These are phyloP conservation scores for Drepana falcataria DNA, from an alignment of 2,888 invertebrate species.

Conservation along the genomic window DNA sequence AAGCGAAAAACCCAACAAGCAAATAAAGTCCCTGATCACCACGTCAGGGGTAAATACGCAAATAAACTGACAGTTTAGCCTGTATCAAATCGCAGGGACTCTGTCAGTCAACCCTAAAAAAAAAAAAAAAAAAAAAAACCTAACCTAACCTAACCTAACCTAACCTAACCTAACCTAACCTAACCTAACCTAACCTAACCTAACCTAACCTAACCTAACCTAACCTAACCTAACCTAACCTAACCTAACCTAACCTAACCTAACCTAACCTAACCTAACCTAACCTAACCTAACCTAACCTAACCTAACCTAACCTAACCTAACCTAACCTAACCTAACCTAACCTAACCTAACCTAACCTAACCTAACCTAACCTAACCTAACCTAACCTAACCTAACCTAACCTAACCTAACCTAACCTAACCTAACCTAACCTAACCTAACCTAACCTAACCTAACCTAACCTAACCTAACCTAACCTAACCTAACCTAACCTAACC, in stretches of 20 bases:
- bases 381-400: slow-evolving; percentile 19
- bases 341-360: slow-evolving; percentile 17
- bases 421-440: slow-evolving; percentile 24
- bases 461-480: slow-evolving; percentile 22
- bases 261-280: slow-evolving; percentile 15
- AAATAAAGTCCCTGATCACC: too few species aligned
- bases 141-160: slow-evolving; percentile 20
- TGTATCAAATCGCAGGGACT: too few species aligned
- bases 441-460: slow-evolving; percentile 24
- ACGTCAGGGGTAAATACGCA: too few species aligned
- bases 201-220: slow-evolving; percentile 20
- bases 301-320: slow-evolving; percentile 20
- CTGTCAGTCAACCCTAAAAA: too few species aligned
- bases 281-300: slow-evolving; percentile 18
- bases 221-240: slow-evolving; percentile 15
- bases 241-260: slow-evolving; percentile 12
- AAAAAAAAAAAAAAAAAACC: too few species aligned
- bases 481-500: slow-evolving; percentile 22
- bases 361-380: slow-evolving; percentile 16
- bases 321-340: slow-evolving; percentile 17
- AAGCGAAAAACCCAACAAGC: too few species aligned
- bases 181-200: slow-evolving; percentile 22
- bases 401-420: slow-evolving; percentile 20
- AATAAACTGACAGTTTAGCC: too few species aligned
- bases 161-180: slow-evolving; percentile 22